Evolutionary conservation across 1,140 invertebrate genomes (phyloP).

Genomic region (Drosophila sulfurigaster): DNA sequence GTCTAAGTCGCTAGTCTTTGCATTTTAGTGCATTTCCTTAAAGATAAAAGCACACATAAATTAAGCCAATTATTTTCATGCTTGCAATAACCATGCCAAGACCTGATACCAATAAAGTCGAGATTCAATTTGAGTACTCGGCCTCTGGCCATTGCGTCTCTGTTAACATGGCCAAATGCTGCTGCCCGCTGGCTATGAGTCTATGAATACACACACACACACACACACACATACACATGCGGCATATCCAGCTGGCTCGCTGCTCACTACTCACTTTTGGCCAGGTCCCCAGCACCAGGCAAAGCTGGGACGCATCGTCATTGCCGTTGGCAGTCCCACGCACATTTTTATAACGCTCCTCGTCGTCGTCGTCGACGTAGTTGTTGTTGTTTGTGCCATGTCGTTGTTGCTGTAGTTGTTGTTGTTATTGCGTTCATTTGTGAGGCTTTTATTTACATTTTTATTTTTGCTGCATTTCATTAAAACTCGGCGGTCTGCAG

Average conservation of each 20-base stretch:
- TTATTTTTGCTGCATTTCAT: slow-evolving; percentile 64
- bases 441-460: slow-evolving; percentile 75
- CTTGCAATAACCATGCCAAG: slow-evolving; percentile 57
- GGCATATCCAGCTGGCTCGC: slow-evolving; percentile 20
- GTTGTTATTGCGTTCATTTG: slow-evolving; percentile 76
- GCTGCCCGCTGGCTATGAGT: slow-evolving; percentile 22
- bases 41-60: slow-evolving; percentile 59
- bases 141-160: slow-evolving; percentile 24
- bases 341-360: slow-evolving; percentile 67
- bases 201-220: slow-evolving; percentile 2
- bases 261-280: not conserved
- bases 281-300: not conserved
- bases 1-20: not conserved
- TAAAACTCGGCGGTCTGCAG: slow-evolving; percentile 51
- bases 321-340: slow-evolving; percentile 71
- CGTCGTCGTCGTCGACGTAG: slow-evolving; percentile 15
- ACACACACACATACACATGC: too few species aligned
- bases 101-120: slow-evolving; percentile 68
- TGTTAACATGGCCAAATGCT: slow-evolving; percentile 23
- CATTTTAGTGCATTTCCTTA: slow-evolving; percentile 53
- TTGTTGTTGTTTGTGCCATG: slow-evolving; percentile 18
- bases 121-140: slow-evolving; percentile 75
- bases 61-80: slow-evolving; percentile 77
- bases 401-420: slow-evolving; percentile 59
- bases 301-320: slow-evolving; percentile 24